phyloP scores from a whole-genome alignment of 2,797 vertebrate species.

The Crocodylus rhombifer region DNA sequence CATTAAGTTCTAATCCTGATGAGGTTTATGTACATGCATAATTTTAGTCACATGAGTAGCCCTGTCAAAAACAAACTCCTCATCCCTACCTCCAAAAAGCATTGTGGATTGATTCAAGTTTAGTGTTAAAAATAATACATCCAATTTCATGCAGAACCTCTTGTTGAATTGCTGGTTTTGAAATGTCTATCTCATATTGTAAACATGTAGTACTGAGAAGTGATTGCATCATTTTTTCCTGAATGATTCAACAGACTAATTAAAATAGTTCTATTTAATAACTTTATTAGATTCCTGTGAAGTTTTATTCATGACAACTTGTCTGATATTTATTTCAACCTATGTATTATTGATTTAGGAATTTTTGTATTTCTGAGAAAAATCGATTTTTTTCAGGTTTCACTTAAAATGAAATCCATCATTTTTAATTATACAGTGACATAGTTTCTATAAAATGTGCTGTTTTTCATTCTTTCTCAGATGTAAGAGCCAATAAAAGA shows the following conservation, averaged over 20 bases:
- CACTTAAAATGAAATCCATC: rapidly evolving
- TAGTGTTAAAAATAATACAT: not conserved
- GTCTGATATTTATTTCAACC: not conserved
- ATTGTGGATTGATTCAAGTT: not conserved
- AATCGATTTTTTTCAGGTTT: not conserved
- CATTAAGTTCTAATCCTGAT: not conserved
- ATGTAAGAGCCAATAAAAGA: not conserved
- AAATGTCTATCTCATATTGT: not conserved
- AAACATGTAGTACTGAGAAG: not conserved
- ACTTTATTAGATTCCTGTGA: not conserved
- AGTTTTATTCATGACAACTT: not conserved
- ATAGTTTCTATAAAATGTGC: rapidly evolving
- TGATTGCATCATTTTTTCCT: not conserved
- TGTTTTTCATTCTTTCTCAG: not conserved
- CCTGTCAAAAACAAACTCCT: not conserved
- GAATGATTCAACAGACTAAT: not conserved
- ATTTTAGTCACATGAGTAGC: not conserved
- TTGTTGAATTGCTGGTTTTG: not conserved
- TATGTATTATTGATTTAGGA: not conserved
- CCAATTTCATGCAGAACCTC: not conserved
- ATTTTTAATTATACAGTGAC: rapidly evolving
- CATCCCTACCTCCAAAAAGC: no score
- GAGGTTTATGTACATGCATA: not conserved
- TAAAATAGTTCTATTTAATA: not conserved
- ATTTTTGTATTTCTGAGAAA: not conserved